Percentiles rank a stretch among this genome's conserved stretches.
Conservation (phyloP, 2,888 invertebrate species). For the Boloria euphrosyne region DNA sequence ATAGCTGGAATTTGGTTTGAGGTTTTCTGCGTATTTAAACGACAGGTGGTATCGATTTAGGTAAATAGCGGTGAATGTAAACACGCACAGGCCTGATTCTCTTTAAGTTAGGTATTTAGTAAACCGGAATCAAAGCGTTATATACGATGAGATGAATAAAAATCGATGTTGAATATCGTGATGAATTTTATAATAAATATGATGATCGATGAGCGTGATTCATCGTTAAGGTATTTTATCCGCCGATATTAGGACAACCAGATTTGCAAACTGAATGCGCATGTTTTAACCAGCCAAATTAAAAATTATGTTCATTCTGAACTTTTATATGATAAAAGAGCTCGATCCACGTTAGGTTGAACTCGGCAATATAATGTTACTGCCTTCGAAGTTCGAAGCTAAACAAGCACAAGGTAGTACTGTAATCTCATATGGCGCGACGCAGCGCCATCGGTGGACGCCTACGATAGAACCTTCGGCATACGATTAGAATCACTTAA, state of each 20-base stretch:
- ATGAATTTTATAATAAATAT: background rate
- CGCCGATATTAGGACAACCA: slow-evolving; percentile 65
- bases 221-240: background rate
- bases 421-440: slow-evolving; percentile 66
- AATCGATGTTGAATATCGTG: too few species aligned
- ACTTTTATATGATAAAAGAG: slow-evolving; percentile 44
- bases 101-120: background rate
- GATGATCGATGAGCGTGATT: too few species aligned
- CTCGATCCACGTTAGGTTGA: slow-evolving; percentile 52
- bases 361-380: slow-evolving; percentile 52
- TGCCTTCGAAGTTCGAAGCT: slow-evolving; percentile 51
- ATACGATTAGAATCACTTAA: slow-evolving; percentile 47
- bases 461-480: slow-evolving; percentile 58
- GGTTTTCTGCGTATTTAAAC: slow-evolving; percentile 41
- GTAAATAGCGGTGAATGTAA: slow-evolving; percentile 30
- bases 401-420: slow-evolving; percentile 49
- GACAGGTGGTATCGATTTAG: slow-evolving; percentile 37
- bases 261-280: slow-evolving; percentile 59
- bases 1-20: slow-evolving; percentile 56
- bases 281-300: background rate
- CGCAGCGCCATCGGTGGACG: slow-evolving; percentile 68
- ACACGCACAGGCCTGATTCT: background rate
- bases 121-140: too few species aligned
- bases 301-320: background rate
- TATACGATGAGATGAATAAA: too few species aligned